Conservation (phyloP, 2,888 invertebrate species). For the Isoperla grammatica region DNA sequence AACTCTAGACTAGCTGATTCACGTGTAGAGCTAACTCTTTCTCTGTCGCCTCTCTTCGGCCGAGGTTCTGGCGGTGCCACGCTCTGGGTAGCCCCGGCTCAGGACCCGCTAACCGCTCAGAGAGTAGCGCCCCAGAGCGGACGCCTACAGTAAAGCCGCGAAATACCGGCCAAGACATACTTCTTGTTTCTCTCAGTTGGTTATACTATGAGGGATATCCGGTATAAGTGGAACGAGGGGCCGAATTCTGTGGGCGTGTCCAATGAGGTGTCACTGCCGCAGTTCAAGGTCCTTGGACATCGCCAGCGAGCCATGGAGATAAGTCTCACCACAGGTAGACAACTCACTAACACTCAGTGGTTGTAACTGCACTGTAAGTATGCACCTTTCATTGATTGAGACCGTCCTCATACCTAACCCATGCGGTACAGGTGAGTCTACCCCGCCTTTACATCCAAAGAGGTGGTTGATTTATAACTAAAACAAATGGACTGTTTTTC, state of each 20-base stretch:
- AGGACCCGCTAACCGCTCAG: neutral
- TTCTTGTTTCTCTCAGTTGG: slow-evolving; percentile 65
- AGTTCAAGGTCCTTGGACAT: slow-evolving; percentile 97
- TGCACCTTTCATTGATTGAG: too few relatives aligned
- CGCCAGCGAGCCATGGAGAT: slow-evolving; percentile 94
- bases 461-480: too few relatives aligned
- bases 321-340: slow-evolving; percentile 91
- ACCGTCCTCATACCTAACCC: too few relatives aligned
- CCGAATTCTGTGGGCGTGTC: slow-evolving; percentile 93
- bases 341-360: neutral
- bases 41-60: too few relatives aligned
- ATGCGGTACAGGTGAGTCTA: too few relatives aligned
- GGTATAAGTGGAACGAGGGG: slow-evolving; percentile 95
- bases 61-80: too few relatives aligned
- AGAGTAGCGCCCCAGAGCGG: too few relatives aligned
- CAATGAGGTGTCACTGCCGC: slow-evolving; percentile 93
- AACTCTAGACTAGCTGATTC: slow-evolving; percentile 6
- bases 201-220: slow-evolving; percentile 97
- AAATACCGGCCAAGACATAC: too few relatives aligned
- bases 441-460: too few relatives aligned
- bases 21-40: neutral
- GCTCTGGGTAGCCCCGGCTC: neutral
- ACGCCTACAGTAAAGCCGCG: too few relatives aligned
- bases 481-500: too few relatives aligned
- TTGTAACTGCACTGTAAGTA: too few relatives aligned